Conservation (phyloP, 2,113 vertebrate species). For the Gila orcuttii region DNA sequence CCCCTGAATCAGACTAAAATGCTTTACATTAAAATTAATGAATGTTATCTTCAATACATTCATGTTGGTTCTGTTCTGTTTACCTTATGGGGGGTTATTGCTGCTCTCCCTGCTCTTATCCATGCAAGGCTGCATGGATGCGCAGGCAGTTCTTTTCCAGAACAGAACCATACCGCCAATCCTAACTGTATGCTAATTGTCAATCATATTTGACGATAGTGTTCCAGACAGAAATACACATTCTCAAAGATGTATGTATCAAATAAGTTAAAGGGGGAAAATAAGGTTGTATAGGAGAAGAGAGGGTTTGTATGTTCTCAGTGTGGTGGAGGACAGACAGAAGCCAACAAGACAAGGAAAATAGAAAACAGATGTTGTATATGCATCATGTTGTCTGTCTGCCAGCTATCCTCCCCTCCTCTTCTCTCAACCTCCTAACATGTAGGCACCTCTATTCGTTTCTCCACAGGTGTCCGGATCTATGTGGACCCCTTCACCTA, state of each 20-base stretch:
- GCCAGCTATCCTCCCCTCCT: constrained; percentile 64
- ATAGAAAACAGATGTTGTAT: constrained; percentile 51
- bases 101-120: too few species aligned
- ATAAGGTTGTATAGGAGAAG: neutral
- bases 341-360: neutral
- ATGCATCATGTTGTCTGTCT: constrained; percentile 36
- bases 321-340: constrained; percentile 17
- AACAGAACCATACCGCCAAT: too few species aligned
- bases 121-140: too few species aligned
- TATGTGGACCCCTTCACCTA: constrained; percentile 83
- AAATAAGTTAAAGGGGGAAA: neutral
- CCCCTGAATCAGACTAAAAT: too few species aligned
- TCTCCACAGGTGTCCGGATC: constrained; percentile 92
- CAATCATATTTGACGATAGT: too few species aligned
- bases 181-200: too few species aligned
- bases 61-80: too few species aligned
- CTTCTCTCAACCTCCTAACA: constrained; percentile 67
- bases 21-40: too few species aligned
- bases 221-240: neutral
- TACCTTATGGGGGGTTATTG: too few species aligned
- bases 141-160: too few species aligned
- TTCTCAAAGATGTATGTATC: constrained; percentile 24
- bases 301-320: neutral
- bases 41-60: too few species aligned
- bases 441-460: constrained; percentile 65